A percentile compares a stretch with the other conserved stretches of the same genome.
Evolutionary conservation across 2,888 invertebrate species (phyloP).

Genomic region (Synergus umbraculus): DNA sequence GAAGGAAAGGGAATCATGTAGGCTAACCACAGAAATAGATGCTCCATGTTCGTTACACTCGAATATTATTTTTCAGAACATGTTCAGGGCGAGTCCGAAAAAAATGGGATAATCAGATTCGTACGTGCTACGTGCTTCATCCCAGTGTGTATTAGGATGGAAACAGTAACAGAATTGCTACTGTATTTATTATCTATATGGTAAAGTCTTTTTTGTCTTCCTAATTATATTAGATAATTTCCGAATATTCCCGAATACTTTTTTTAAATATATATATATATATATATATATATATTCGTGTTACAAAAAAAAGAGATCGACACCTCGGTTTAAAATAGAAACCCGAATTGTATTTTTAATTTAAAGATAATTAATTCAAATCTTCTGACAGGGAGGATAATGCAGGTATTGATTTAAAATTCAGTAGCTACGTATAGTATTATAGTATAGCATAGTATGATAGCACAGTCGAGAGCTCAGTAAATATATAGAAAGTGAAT

Average conservation of each 20-base stretch:
- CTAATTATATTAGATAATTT: background rate
- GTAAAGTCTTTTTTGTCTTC: background rate
- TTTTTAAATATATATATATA: too few relatives aligned
- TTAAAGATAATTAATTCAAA: too few relatives aligned
- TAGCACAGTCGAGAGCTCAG: slow-evolving; percentile 7
- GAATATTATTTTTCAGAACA: slow-evolving; percentile 37
- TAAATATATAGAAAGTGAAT: slow-evolving; percentile 15
- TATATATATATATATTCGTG: too few relatives aligned
- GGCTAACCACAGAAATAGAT: slow-evolving; percentile 35
- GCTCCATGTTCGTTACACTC: slow-evolving; percentile 15
- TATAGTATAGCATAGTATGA: too few relatives aligned
- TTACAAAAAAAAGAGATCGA: too few relatives aligned
- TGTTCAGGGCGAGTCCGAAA: slow-evolving; percentile 11
- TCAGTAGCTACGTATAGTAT: background rate
- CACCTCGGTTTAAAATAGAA: too few relatives aligned
- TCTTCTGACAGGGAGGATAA: too few relatives aligned
- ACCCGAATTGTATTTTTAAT: too few relatives aligned
- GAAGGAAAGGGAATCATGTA: slow-evolving; percentile 28
- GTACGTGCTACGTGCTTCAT: slow-evolving; percentile 34
- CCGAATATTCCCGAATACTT: too few relatives aligned
- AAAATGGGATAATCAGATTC: slow-evolving; percentile 16
- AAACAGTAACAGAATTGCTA: background rate
- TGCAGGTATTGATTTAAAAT: background rate
- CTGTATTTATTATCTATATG: background rate
- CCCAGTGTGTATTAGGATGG: background rate